Evolutionary conservation across 30 jellyfish, hydroid and myxozoan genomes (phyloP).

Genomic region (Nemopilema nomurai): DNA sequence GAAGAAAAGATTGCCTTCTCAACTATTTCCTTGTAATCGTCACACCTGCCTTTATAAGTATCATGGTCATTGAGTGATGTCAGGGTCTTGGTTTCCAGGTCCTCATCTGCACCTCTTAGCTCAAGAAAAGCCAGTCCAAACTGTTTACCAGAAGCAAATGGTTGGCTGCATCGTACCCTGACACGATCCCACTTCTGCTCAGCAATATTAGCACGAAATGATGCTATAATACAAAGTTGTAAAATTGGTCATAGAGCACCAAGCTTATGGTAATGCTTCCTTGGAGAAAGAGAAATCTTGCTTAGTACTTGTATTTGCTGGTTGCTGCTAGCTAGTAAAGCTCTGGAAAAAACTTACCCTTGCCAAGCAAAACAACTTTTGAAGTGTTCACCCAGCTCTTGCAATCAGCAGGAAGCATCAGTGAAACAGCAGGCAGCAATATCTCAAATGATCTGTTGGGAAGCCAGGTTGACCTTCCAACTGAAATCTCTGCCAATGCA

Average conservation of each 20-base stretch:
- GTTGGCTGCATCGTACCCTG: constrained; percentile 33
- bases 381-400: constrained; percentile 45
- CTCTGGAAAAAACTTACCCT: neutral
- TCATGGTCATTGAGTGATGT: neutral
- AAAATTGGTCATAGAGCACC: neutral
- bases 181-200: constrained; percentile 35
- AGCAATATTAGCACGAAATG: constrained; percentile 45
- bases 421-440: constrained; percentile 30
- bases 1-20: constrained; percentile 41
- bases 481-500: constrained; percentile 27
- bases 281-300: no score
- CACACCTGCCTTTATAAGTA: neutral
- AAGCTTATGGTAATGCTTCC: no score
- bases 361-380: constrained; percentile 34
- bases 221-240: constrained; percentile 7
- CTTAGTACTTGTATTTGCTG: neutral
- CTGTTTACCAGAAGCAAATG: constrained; percentile 47
- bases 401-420: constrained; percentile 44
- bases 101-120: constrained; percentile 22
- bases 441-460: constrained; percentile 23
- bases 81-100: neutral
- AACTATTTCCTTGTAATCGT: constrained; percentile 5
- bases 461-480: constrained; percentile 41
- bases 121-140: constrained; percentile 55
- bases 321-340: neutral